Evolutionary conservation across 2,888 invertebrate genomes (phyloP), one percentile per base, ranked within the genome.

Genomic region (Coelopa pilipes): DNA sequence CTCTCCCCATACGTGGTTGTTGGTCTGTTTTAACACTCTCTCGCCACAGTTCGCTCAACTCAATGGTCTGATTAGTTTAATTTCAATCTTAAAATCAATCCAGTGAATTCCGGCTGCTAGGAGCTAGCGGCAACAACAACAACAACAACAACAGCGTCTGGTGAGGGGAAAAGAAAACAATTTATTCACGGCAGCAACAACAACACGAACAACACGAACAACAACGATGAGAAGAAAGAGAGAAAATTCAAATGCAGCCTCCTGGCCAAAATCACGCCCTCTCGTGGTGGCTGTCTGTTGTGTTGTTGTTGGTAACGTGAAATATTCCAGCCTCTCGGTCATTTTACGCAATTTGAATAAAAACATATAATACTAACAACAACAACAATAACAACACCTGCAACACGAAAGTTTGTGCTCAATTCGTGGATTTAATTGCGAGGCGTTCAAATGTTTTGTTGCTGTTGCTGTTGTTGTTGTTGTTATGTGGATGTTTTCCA

Each of bases 21-120:
- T 34, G 34, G 34, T 34, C 34, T 34, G 4, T 34, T 34, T 34
- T 34, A 34, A 34, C 34, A 34, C 34, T 21, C 68, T 21, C 57
- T 69, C 57, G 68, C 68, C 70, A 60, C 50, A 66, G 78, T 83
- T 83, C 82, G 83, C 82, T 83, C 80, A 81, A 81, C 83, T 77
- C 77, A 82, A 79, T 82, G 82, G 83, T 83, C 82, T 82, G 78
- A 82, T 82, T 79, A 82, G 78, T 78, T 80, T 78, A 57, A 73
- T 71, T 75, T 73, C 74, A 72, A 75, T 66, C 49, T 66, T 66
- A 21, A 24, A 66, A 49, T 19, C 15, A 66, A 19, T 62, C 45
- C 34, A 34, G 34, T 34, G 34, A 34, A 34, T 21, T 59, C 24
- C 24, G 11, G 17, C 11, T 17, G 13, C 17, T 13, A 65, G n/a